Evolutionary conservation across 2,888 invertebrate genomes (phyloP), one percentile per base, ranked within the genome.

Genomic region (Caenorhabditis drosophilae): DNA sequence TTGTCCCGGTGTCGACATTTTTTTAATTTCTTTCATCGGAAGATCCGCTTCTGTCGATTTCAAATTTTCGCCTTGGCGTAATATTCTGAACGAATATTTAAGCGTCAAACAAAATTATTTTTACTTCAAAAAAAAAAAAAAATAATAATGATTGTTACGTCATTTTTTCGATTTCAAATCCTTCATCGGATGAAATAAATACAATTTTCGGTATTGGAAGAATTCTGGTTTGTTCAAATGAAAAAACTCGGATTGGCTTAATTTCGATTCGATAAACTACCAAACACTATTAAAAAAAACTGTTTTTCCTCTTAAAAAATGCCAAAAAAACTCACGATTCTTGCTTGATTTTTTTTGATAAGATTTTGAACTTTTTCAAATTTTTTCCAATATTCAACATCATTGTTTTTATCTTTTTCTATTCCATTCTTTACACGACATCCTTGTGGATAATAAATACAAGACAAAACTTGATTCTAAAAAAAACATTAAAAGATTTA

Each of bases 21-120:
- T 15, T 12, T n/a, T 36, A n/a, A 56, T 31, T 23, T 62, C 56
- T 4, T 16, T 23, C 40, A 57, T 22, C 18, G 7, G 25, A 7
- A 62, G 26, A 22, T 60, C 54, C 4, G 40, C 49, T 11, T 40
- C 49, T 9, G 44, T 27, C 7, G 34, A 23, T 4, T 7, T 9
- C 1, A 58, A 40, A 15, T 38, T 25, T 11, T 38, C 26, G 1
- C 6, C 26, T 54, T 60, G 60, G n/a, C 54, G 60, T n/a, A 60
- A 46, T 4, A 60, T 11, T 23, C 60, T 60, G 54, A 34, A 54
- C 53, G 18, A 35, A 48, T 11, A 12, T 26, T 46, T 27, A n/a
- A 26, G 31, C 3, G 4, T 4, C 6, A 20, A 12, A 42, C 4
- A 42, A 42, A 42, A 20, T n/a, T n/a, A 25, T 15, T 15, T 20